Base-by-base conservation (phyloP, 2,797 vertebrate genomes). In the Meriones psammophilus region DNA sequence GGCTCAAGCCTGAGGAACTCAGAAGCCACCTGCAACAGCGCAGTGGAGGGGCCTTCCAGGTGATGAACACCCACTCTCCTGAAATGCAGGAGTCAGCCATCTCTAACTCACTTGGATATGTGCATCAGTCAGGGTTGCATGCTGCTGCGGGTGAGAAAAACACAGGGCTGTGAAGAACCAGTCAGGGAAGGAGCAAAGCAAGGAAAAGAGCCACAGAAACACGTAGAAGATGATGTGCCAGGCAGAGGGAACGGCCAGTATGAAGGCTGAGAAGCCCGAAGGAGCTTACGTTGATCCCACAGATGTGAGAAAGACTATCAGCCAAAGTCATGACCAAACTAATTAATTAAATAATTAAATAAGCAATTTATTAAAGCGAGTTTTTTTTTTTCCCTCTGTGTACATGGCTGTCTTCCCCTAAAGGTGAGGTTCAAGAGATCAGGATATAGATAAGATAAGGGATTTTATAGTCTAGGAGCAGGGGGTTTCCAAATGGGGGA, bases 11-110 rank as follows among this genome's bases (percentile, higher is more conserved):
- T 66, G 15, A 50, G 56, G 36, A 30, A 73, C 9, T 8, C 90
- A n/a, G 62, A 83, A 17, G 66, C 83, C 91, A 50, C 86, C 56
- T 93, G 92, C 90, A 91, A 62, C 68, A 36, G 46, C 3, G 33
- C 5, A 7, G 42, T 33, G 24, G 26, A 26, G 30, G 36, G 12
- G 2, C 20, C 60, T 66, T 33, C 68, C 39, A 33, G 80, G 56
- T 3, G 54, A 66, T 36, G 12, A 66, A 12, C 20, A 14, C 68
- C 74, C 42, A 22, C 56, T 56, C 30, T 64, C 33, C 58, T 50
- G 42, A 64, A 64, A 64, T 18, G 42, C 62, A 50, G 42, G 50
- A 22, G 14, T 12, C 68, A n/a, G 68, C 28, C 42, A 22, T 85
- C 64, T 50, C 66, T 56, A 71, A 87, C 20, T 56, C 33, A 14